Evolutionary conservation across 2,113 vertebrate species (phyloP), one percentile per base, ranked within the genome.

Genomic region (Cichladusa arquata): DNA sequence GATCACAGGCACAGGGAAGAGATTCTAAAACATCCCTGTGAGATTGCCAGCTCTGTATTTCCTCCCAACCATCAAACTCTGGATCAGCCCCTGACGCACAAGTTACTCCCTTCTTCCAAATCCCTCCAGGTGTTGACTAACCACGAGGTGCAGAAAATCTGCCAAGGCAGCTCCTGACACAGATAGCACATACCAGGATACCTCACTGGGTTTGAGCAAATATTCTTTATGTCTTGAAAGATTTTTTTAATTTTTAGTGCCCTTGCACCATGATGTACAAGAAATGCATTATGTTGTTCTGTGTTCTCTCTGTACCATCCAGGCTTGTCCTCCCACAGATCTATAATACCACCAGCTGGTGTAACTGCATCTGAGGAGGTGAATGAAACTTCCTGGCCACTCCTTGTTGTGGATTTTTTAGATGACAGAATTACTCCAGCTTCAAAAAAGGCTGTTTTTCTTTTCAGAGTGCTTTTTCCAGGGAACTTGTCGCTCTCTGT

Each of bases 81-180:
- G 7, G 5, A 70, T 36, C 58, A 48, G 3, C 6, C 14, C 17
- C 50, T 62, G 58, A 12, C 0, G 1, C 5, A 3, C 18, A 53
- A 50, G 38, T 28, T 38, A 58, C 19, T 12, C 5, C n/a, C 6
- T 40, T 92, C 53, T 65, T 80, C 48, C 22, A 82, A 50, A 65
- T 36, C 25, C 45, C 48, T 83, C 8, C 66, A 76, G 57, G 25
- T 29, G 25, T 0, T 56, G 38, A 57, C 44, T 53, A 53, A 87
- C 33, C 2, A 1, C 5, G 15, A 34, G 28, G 14, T 6, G 24
- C 58, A 73, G 71, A 65, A 69, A 40, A 47, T 71, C 25, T 76
- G 34, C 19, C 54, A 50, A 62, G n/a, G 47, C 1, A 1, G 8
- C 9, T 82, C 54, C 70, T 70, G 34, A 7, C 38, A 57, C 14